Evolutionary conservation across 2,888 invertebrate genomes (phyloP).

Genomic region (Lymantria dispar): DNA sequence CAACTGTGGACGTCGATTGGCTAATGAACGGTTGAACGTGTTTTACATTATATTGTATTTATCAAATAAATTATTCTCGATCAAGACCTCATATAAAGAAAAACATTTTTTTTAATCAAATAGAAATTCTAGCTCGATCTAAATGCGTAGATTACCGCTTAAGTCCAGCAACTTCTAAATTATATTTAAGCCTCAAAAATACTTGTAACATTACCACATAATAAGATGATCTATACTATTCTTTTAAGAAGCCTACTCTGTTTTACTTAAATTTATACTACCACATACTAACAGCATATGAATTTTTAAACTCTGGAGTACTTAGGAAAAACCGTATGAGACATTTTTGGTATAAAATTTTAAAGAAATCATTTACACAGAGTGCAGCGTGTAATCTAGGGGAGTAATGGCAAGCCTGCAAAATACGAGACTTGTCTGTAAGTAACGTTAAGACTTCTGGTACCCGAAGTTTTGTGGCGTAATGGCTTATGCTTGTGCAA

Average conservation of each 20-base stretch:
- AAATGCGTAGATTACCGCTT: no score
- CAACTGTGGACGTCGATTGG: no score
- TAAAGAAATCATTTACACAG: conserved; percentile 11
- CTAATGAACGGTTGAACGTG: no score
- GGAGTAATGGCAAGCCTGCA: conserved; percentile 24
- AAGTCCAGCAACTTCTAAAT: no score
- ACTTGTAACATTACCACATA: no score
- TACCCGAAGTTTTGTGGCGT: not conserved
- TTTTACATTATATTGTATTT: no score
- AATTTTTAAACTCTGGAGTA: not conserved
- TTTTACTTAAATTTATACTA: not conserved
- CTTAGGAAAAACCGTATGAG: not conserved
- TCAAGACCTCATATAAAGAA: no score
- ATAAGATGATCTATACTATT: not conserved
- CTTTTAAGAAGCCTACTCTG: no score
- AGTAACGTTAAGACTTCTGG: conserved; percentile 29
- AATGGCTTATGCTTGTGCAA: not conserved
- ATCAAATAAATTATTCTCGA: no score
- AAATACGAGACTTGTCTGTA: conserved; percentile 18
- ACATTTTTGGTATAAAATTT: conserved; percentile 16
- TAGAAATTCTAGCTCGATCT: no score
- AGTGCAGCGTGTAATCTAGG: conserved; percentile 15
- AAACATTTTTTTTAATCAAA: no score
- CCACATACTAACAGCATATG: conserved; percentile 3
- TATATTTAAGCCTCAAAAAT: no score